phyloP scores from a whole-genome alignment of 1,140 invertebrate species.

The Bradysia coprophila region DNA sequence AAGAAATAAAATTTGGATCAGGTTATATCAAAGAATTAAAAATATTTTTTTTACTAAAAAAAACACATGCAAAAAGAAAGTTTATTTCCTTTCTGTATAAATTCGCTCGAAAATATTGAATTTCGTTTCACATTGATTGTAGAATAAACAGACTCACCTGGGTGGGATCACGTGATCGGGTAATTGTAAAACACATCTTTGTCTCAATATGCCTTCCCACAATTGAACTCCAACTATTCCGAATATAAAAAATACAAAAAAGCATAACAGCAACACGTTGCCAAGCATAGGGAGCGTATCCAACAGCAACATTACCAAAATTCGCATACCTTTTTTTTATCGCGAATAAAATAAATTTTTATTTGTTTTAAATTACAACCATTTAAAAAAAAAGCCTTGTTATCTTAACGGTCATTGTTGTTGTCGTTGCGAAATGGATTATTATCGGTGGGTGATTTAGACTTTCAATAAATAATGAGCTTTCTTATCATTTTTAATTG shows the following conservation, averaged over 20 bases:
- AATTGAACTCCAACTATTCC: slow-evolving; percentile 98
- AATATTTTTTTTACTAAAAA: no score
- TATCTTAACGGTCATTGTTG: slow-evolving; percentile 1
- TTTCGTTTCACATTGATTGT: no score
- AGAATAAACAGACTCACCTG: no score
- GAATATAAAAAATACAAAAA: slow-evolving; percentile 99
- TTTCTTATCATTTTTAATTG: no score
- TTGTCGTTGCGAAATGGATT: background rate
- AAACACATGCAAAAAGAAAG: no score
- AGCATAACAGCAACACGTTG: slow-evolving; percentile 94
- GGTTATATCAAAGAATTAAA: no score
- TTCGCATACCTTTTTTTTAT: slow-evolving; percentile 70
- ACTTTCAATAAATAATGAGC: no score
- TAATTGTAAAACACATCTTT: slow-evolving; percentile 72
- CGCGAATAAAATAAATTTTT: slow-evolving; percentile 19
- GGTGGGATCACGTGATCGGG: slow-evolving; percentile 46
- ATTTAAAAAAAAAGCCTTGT: background rate
- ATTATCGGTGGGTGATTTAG: no score
- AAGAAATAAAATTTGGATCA: no score
- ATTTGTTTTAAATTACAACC: background rate
- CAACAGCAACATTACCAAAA: slow-evolving; percentile 94
- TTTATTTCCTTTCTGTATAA: no score
- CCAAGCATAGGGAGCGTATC: slow-evolving; percentile 98
- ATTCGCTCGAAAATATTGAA: no score
- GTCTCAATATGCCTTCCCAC: slow-evolving; percentile 91